Percentiles rank a stretch among this genome's conserved stretches.
Evolutionary conservation across 1,140 invertebrate species (phyloP).

Genomic region (Leptinotarsa lineolata): DNA sequence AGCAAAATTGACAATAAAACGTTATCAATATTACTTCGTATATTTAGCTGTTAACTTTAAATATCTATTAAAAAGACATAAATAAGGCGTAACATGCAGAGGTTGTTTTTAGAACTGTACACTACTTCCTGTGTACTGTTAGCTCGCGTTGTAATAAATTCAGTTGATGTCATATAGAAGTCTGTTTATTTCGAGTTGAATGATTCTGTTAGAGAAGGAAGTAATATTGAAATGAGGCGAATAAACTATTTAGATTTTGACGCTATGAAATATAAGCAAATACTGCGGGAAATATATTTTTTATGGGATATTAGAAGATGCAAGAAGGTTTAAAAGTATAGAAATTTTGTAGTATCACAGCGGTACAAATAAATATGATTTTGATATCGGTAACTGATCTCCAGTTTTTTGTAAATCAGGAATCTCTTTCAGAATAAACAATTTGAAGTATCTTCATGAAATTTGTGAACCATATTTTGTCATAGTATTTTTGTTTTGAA

Average conservation of each 20-base stretch:
- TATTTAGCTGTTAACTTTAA: conserved; percentile 1
- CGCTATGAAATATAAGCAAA: not conserved
- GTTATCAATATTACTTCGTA: not conserved
- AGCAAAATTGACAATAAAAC: not conserved
- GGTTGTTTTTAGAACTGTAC: conserved; percentile 2
- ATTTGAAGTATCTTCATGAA: too few species aligned
- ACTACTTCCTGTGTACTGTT: conserved; percentile 4
- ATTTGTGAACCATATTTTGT: too few species aligned
- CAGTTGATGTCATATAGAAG: conserved; percentile 1
- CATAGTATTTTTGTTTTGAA: too few species aligned
- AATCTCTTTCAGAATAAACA: too few species aligned
- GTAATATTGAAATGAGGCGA: not conserved
- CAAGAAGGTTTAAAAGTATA: too few species aligned
- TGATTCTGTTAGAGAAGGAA: conserved; percentile 3
- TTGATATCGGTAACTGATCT: too few species aligned
- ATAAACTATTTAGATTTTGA: not conserved
- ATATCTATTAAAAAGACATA: conserved; percentile 1
- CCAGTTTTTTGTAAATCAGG: too few species aligned
- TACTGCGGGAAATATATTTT: too few species aligned
- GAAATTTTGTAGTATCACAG: too few species aligned
- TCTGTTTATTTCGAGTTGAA: conserved; percentile 6
- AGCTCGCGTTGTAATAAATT: not conserved
- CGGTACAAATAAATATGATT: too few species aligned
- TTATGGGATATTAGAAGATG: too few species aligned
- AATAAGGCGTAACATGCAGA: not conserved